Evolutionary conservation across 2,797 vertebrate genomes (phyloP).

Genomic region (Rhynchotus rufescens): DNA sequence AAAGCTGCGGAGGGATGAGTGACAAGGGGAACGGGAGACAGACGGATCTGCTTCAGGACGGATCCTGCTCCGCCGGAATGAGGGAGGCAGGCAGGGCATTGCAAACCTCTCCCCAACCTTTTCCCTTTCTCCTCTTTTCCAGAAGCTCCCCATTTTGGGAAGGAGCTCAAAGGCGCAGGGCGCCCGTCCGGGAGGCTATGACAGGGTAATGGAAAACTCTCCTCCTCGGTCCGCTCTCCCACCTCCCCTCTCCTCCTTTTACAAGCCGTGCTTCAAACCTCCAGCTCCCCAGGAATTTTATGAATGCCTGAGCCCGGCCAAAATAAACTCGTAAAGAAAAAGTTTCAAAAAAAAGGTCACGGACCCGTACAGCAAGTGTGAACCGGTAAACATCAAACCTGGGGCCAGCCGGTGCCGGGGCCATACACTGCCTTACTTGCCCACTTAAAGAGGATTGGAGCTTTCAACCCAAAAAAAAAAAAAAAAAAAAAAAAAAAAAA

Average conservation of each 20-base stretch:
- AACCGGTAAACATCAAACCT: conserved; percentile 75
- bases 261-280: conserved; percentile 83
- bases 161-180: conserved; percentile 58
- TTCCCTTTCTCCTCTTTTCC: conserved; percentile 67
- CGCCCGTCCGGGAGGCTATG: conserved; percentile 58
- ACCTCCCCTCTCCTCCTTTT: conserved; percentile 83
- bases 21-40: conserved; percentile 78
- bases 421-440: neutral
- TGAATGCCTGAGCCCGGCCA: conserved; percentile 84
- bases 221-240: conserved; percentile 58
- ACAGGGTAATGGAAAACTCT: conserved; percentile 77
- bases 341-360: conserved; percentile 84
- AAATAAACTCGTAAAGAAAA: conserved; percentile 86
- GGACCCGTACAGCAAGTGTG: conserved; percentile 80
- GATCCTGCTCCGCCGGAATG: conserved; percentile 27
- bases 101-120: neutral
- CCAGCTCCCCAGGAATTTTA: conserved; percentile 86
- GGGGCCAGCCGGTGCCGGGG: neutral
- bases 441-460: neutral
- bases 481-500: no score
- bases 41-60: conserved; percentile 60
- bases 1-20: conserved; percentile 81
- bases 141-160: conserved; percentile 59
- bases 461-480: neutral
- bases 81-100: conserved; percentile 27